Percentiles rank a stretch among this genome's conserved stretches.
Conservation (phyloP, 2,888 invertebrate species). For the Zygogramma bicolorata region DNA sequence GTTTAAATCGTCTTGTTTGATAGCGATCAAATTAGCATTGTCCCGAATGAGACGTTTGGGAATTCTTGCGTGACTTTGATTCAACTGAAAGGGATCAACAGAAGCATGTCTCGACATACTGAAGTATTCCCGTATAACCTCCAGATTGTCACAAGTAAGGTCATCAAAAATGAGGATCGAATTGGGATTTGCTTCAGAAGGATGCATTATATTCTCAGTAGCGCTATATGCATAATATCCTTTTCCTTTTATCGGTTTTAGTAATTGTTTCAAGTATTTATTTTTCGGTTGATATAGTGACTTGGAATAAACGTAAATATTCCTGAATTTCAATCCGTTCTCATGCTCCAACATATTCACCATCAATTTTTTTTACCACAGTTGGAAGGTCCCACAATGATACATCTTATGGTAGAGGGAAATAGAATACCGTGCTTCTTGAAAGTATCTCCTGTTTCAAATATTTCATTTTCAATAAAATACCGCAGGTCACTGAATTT, state of each 20-base stretch:
- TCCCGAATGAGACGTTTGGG: conserved; percentile 9
- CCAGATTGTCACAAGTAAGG: conserved; percentile 6
- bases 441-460: no score
- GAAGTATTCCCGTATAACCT: conserved; percentile 12
- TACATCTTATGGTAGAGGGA: no score
- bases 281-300: conserved; percentile 32
- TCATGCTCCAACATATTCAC: no score
- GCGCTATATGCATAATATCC: conserved; percentile 31
- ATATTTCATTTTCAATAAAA: no score
- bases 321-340: conserved; percentile 29
- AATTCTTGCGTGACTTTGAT: conserved; percentile 13
- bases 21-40: neutral
- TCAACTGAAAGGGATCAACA: conserved; percentile 18
- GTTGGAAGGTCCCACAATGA: no score
- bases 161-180: conserved; percentile 27
- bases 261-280: conserved; percentile 16
- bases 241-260: conserved; percentile 19
- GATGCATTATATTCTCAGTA: conserved; percentile 26
- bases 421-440: no score
- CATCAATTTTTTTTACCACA: no score
- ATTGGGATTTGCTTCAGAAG: conserved; percentile 3
- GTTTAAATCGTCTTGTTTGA: conserved; percentile 7
- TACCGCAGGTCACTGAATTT: no score
- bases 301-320: conserved; percentile 33
- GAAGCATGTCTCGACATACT: conserved; percentile 1